These are phyloP conservation scores for Rugalucina vietnamica DNA, from an alignment of 2,888 invertebrate species.

Conservation along the genomic window DNA sequence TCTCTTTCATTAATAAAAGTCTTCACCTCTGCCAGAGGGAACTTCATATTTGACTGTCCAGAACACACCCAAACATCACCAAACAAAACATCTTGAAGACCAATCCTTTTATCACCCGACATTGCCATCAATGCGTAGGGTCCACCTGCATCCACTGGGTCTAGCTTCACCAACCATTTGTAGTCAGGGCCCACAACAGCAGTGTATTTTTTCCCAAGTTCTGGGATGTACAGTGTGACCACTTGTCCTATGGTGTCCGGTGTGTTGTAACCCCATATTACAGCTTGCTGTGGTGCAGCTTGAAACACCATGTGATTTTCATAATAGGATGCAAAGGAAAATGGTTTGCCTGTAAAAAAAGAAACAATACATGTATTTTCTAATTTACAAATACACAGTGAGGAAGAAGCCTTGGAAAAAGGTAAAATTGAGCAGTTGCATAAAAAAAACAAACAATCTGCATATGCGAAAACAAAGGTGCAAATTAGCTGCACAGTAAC, in stretches of 20 bases:
- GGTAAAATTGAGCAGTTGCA: too few relatives aligned
- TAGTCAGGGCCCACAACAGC: neutral
- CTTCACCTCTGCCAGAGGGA: constrained; percentile 67
- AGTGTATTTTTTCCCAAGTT: neutral
- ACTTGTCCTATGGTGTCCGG: constrained; percentile 24
- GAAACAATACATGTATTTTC: neutral
- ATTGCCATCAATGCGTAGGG: constrained; percentile 68
- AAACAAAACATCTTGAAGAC: constrained; percentile 77
- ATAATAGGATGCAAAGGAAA: constrained; percentile 64
- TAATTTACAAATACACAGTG: neutral
- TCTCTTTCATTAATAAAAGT: too few relatives aligned
- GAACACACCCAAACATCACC: constrained; percentile 83
- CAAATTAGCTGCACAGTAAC: too few relatives aligned
- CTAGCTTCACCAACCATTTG: constrained; percentile 61
- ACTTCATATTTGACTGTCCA: constrained; percentile 82
- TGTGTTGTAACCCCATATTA: constrained; percentile 72
- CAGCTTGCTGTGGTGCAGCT: constrained; percentile 64
- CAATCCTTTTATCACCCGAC: constrained; percentile 16
- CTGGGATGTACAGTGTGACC: neutral
- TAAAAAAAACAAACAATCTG: too few relatives aligned
- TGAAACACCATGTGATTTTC: constrained; percentile 77
- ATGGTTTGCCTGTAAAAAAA: constrained; percentile 11
- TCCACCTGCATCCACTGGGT: constrained; percentile 57
- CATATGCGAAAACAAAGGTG: too few relatives aligned
- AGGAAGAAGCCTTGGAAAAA: too few relatives aligned